Base-by-base conservation (phyloP, 2,888 invertebrate species). In the Argyresthia albistria region DNA sequence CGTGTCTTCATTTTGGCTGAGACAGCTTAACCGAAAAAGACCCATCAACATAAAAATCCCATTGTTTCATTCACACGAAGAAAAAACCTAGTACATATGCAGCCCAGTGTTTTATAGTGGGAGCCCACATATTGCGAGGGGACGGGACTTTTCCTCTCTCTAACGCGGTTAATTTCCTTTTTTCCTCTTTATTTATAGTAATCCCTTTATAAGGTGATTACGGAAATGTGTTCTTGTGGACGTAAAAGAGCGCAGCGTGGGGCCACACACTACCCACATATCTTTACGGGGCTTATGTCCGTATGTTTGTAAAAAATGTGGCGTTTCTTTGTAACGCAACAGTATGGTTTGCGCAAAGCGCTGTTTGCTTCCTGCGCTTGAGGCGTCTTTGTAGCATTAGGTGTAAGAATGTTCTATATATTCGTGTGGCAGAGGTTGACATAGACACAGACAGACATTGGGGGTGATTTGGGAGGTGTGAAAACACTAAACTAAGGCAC, bases 151-250 rank as follows among this genome's bases (percentile, higher is more conserved):
- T 82, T 84, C 51, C 54, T 80, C 79, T 81, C 71, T 71, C 75
- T 84, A 86, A 86, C 81, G 84, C 83, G 84, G 84, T 86, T 86
- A 87, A 86, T 87, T 87, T 87, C 83, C 83, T 84, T 82, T 83
- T 87, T 39, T 86, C 86, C 86, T 87, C 76, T 86, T 86, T 87
- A 87, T 87, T 87, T 87, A 86, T 86, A 84, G 87, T 87, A 87
- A 87, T 87, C 86, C 83, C 86, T 84, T 84, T 86, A 86, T 87
- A 87, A 86, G 87, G 84, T 87, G 86, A 86, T 87, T 87, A 87
- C 86, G 77, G 83, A 83, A 86, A 87, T 87, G 86, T 86, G 83
- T 87, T 87, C 80, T 84, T 81, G 80, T 77, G 82, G 78, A 82
- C 79, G 82, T 83, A 80, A 84, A 82, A 84, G 80, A 83, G 77